Evolutionary conservation across 2,888 invertebrate species (phyloP).

Genomic region (Cheilosia soror): DNA sequence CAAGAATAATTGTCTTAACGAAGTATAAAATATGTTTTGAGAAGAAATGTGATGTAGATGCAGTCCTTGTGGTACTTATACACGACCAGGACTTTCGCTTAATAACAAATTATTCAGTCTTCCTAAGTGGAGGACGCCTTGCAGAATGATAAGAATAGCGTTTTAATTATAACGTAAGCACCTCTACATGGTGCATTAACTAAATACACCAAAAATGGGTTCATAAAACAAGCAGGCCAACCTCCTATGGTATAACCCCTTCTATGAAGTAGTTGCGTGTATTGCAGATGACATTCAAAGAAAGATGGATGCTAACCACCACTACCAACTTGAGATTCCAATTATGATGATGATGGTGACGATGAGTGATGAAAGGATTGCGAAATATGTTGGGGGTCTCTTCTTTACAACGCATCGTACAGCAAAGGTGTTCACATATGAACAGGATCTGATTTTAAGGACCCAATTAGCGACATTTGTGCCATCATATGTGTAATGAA

Average conservation of each 20-base stretch:
- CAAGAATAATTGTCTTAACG: constrained; percentile 73
- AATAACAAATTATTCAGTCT: constrained; percentile 74
- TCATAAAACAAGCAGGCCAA: constrained; percentile 75
- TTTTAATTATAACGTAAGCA: constrained; percentile 75
- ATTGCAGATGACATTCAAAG: constrained; percentile 71
- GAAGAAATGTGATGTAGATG: constrained; percentile 65
- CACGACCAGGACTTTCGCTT: constrained; percentile 65
- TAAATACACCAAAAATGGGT: constrained; percentile 74
- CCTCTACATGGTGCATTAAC: constrained; percentile 74
- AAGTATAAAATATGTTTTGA: constrained; percentile 68
- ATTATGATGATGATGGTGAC: constrained; percentile 75
- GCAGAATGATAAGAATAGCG: constrained; percentile 74
- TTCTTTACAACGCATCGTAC: constrained; percentile 63
- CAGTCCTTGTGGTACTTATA: constrained; percentile 62
- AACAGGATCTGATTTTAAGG: constrained; percentile 76
- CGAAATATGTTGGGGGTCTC: constrained; percentile 66
- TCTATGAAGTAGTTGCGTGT: constrained; percentile 73
- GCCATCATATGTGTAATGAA: constrained; percentile 62
- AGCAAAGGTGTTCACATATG: constrained; percentile 64
- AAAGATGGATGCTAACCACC: constrained; percentile 73
- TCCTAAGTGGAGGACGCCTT: constrained; percentile 68
- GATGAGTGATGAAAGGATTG: constrained; percentile 75
- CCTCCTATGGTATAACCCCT: constrained; percentile 61
- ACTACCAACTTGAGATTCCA: constrained; percentile 74
- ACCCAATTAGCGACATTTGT: constrained; percentile 78